Conservation (phyloP, 2,113 vertebrate species). For the Chelonoidis abingdonii region DNA sequence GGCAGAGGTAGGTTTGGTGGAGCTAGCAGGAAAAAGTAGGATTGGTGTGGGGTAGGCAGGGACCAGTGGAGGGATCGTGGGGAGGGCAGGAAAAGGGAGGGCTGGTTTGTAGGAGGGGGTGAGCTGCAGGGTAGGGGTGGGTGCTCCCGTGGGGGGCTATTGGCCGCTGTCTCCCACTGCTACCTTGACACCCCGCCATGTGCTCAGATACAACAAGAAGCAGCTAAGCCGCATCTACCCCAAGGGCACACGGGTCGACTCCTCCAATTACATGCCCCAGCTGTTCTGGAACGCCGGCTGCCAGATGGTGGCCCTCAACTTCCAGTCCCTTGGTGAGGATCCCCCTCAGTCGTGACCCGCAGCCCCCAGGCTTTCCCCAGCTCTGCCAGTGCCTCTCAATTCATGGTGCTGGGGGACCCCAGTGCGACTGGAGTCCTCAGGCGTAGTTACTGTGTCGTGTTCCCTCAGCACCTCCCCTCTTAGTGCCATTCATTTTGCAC, state of each 20-base stretch:
- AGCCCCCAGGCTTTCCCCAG: background rate
- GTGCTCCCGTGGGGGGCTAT: background rate
- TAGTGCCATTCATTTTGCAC: background rate
- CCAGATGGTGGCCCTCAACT: conserved; percentile 94
- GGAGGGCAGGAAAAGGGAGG: background rate
- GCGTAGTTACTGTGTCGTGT: background rate
- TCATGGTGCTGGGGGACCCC: background rate
- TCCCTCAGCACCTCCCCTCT: background rate
- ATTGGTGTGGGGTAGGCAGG: background rate
- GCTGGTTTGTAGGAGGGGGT: no score
- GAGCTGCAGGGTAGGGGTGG: background rate
- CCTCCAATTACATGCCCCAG: conserved; percentile 95
- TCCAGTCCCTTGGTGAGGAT: conserved; percentile 88
- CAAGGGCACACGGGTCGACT: conserved; percentile 93
- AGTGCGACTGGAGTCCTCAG: no score
- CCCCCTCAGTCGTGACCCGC: background rate
- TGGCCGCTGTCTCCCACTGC: background rate
- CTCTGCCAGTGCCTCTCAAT: background rate
- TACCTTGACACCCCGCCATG: conserved; percentile 55
- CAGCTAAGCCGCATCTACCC: conserved; percentile 94
- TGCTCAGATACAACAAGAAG: conserved; percentile 91
- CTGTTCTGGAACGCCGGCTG: conserved; percentile 94
- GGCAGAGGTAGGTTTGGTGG: background rate
- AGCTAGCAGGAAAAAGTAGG: background rate
- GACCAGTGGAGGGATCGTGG: background rate